These are phyloP conservation scores for Paracyprichromis sp. DNA, from an alignment of 2,113 vertebrate genomes.

Conservation along the genomic window DNA sequence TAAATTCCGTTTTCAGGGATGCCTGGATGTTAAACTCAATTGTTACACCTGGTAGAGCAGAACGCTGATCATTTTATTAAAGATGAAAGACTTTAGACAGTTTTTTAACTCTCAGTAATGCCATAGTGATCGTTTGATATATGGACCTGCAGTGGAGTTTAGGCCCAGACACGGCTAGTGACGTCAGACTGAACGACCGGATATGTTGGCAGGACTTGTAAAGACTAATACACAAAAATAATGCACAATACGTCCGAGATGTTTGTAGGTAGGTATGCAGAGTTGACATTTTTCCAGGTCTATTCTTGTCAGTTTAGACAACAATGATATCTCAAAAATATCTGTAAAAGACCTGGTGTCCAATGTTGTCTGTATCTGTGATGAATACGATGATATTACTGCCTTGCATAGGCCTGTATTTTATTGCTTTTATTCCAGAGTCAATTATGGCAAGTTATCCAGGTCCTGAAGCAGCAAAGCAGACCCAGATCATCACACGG, in stretches of 20 bases:
- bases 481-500: not conserved
- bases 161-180: no score
- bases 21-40: no score
- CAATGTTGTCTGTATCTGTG: not conserved
- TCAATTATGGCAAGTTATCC: not conserved
- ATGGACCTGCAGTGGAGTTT: no score
- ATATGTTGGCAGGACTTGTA: not conserved
- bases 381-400: not conserved
- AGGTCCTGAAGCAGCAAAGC: not conserved
- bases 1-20: no score
- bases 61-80: no score
- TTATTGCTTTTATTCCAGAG: not conserved
- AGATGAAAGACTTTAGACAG: no score
- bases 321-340: not conserved
- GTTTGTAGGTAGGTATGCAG: not conserved
- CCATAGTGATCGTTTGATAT: no score
- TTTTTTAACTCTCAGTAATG: no score
- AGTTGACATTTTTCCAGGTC: not conserved
- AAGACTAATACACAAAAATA: not conserved
- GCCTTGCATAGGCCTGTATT: rapidly evolving
- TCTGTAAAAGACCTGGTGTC: not conserved
- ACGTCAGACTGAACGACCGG: no score
- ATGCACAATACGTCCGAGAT: not conserved
- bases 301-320: not conserved
- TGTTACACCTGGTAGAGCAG: no score